These are phyloP conservation scores for Eumeta japonica DNA, from an alignment of 1,140 invertebrate genomes.

Conservation along the genomic window DNA sequence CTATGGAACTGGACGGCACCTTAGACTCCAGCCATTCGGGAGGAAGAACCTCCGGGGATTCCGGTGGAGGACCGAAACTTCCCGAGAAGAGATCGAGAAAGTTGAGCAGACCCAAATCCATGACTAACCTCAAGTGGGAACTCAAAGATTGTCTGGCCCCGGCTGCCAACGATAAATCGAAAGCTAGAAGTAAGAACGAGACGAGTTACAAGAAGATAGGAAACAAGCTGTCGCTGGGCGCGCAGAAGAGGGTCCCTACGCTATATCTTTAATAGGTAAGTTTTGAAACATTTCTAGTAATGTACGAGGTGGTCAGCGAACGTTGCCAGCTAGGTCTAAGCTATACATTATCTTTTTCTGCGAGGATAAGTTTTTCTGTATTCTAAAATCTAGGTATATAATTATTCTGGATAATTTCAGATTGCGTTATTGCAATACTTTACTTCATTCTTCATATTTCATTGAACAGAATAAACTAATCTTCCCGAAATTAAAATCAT, in stretches of 20 bases:
- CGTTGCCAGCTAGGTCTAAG: too few species aligned
- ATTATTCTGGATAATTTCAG: too few species aligned
- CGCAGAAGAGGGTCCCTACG: conserved; percentile 52
- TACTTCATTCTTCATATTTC: too few species aligned
- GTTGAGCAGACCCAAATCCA: conserved; percentile 74
- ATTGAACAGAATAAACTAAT: too few species aligned
- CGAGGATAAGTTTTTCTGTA: too few species aligned
- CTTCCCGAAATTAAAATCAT: too few species aligned
- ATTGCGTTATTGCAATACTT: too few species aligned
- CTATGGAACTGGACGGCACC: conserved; percentile 78
- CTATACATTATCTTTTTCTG: too few species aligned
- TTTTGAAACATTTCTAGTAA: too few species aligned
- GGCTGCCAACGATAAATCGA: conserved; percentile 58
- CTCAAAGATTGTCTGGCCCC: conserved; percentile 61
- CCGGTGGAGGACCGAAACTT: conserved; percentile 73
- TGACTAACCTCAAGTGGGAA: conserved; percentile 86
- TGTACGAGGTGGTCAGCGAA: too few species aligned
- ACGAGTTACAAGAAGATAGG: conserved; percentile 50
- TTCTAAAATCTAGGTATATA: too few species aligned
- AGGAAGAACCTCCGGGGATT: conserved; percentile 80
- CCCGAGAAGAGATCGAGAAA: conserved; percentile 78
- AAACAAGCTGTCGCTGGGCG: conserved; percentile 50
- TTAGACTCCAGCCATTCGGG: conserved; percentile 86
- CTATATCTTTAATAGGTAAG: conserved; percentile 53
- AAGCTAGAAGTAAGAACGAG: conserved; percentile 61